phyloP scores from a whole-genome alignment of 2,797 vertebrate species.

The Coccyzus lansbergi region DNA sequence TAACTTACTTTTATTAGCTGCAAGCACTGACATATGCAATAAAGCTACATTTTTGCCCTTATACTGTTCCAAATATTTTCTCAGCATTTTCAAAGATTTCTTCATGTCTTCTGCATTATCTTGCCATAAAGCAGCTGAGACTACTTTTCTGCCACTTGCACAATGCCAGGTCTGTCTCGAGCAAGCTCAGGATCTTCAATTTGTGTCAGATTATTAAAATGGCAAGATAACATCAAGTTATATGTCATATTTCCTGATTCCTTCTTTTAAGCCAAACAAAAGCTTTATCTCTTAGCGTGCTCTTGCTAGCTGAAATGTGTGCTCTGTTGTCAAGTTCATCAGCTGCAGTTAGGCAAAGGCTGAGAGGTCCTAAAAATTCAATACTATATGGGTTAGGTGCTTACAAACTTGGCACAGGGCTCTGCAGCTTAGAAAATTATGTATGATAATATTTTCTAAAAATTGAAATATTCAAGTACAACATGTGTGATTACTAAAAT shows the following conservation, averaged over 20 bases:
- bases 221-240: not conserved
- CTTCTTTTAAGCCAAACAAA: constrained; percentile 11
- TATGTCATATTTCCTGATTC: not conserved
- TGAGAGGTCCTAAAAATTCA: not conserved
- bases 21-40: not conserved
- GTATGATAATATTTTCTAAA: not conserved
- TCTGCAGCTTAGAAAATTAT: not conserved
- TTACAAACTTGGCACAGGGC: not conserved
- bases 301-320: not conserved
- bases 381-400: not conserved
- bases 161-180: not conserved
- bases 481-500: not conserved
- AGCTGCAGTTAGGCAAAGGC: not conserved
- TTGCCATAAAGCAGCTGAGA: not conserved
- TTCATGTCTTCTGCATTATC: not conserved
- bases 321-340: not conserved
- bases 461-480: not conserved
- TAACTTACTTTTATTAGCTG: constrained; percentile 6
- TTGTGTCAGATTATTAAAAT: not conserved
- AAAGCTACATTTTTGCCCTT: not conserved
- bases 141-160: not conserved
- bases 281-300: not conserved
- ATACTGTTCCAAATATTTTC: not conserved
- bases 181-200: not conserved
- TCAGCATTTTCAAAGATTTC: not conserved